These are phyloP conservation scores for Magallana nippona DNA, from an alignment of 2,888 invertebrate species.

Conservation along the genomic window DNA sequence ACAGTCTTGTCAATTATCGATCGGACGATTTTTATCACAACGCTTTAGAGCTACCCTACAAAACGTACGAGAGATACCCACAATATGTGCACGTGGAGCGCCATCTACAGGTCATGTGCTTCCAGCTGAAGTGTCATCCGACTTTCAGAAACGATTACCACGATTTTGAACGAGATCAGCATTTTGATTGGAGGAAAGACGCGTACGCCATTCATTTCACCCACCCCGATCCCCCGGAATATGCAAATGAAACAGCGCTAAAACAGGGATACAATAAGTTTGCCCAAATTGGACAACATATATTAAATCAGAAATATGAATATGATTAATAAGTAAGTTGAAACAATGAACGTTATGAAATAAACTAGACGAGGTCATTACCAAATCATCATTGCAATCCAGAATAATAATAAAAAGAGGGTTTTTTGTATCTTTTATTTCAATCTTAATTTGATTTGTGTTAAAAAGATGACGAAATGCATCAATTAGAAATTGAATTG, in stretches of 20 bases:
- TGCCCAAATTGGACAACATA: slow-evolving; percentile 72
- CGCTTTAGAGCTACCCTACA: slow-evolving; percentile 66
- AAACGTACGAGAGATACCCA: slow-evolving; percentile 73
- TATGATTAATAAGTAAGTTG: not conserved
- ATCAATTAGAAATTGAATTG: too few relatives aligned
- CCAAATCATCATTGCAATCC: too few relatives aligned
- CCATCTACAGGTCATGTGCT: slow-evolving; percentile 76
- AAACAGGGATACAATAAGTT: slow-evolving; percentile 63
- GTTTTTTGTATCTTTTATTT: too few relatives aligned
- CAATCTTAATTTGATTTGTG: too few relatives aligned
- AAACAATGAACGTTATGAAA: too few relatives aligned
- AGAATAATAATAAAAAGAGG: too few relatives aligned
- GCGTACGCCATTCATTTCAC: slow-evolving; percentile 77
- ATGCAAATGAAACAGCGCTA: slow-evolving; percentile 60
- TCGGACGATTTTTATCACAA: slow-evolving; percentile 66
- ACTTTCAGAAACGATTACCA: slow-evolving; percentile 69
- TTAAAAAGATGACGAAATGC: too few relatives aligned
- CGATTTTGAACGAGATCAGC: slow-evolving; percentile 65
- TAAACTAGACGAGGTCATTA: too few relatives aligned
- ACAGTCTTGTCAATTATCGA: slow-evolving; percentile 61
- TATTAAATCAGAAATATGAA: slow-evolving; percentile 56
- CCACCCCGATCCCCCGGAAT: slow-evolving; percentile 73
- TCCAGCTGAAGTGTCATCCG: slow-evolving; percentile 74
- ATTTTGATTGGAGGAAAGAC: slow-evolving; percentile 74
- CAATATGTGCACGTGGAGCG: slow-evolving; percentile 70